A percentile compares a stretch with the other conserved stretches of the same genome.
Evolutionary conservation across 2,113 vertebrate species (phyloP).

Genomic region (Thamnaconus septentrionalis): DNA sequence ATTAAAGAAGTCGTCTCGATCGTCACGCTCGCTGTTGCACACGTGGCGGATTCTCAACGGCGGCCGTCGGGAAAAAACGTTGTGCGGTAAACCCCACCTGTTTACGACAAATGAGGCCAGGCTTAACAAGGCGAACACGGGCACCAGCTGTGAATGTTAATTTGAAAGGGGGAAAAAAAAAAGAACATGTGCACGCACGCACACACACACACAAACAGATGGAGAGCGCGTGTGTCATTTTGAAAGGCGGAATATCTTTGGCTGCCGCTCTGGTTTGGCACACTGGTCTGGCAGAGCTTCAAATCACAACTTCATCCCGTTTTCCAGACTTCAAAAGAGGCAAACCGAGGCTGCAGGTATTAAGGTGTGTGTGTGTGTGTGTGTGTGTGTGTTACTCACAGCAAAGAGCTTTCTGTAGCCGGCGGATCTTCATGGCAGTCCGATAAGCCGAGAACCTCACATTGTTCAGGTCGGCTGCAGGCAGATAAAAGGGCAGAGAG

Average conservation of each 20-base stretch:
- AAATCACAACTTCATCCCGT: conserved; percentile 42
- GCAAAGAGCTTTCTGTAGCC: conserved; percentile 94
- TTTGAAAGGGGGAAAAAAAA: background rate
- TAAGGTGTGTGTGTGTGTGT: conserved; percentile 16
- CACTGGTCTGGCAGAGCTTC: conserved; percentile 40
- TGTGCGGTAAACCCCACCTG: conserved; percentile 28
- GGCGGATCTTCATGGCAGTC: conserved; percentile 97
- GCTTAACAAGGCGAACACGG: conserved; percentile 44
- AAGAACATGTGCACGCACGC: background rate
- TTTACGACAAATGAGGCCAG: conserved; percentile 25
- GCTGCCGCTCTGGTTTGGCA: conserved; percentile 31
- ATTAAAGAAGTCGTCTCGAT: no score
- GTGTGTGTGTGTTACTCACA: conserved; percentile 80
- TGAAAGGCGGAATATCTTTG: conserved; percentile 40
- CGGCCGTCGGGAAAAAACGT: background rate
- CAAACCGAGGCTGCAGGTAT: conserved; percentile 13
- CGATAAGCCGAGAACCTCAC: conserved; percentile 98
- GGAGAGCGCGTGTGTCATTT: conserved; percentile 10
- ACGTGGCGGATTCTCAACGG: background rate
- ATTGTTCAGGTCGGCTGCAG: conserved; percentile 91
- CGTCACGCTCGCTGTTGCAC: no score
- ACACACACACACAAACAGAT: conserved; percentile 1
- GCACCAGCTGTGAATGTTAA: conserved; percentile 25
- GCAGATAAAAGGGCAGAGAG: conserved; percentile 3
- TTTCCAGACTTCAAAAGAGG: conserved; percentile 39